Evolutionary conservation across 2,888 invertebrate genomes (phyloP), one percentile per base, ranked within the genome.

Genomic region (Cheilosia urbana): DNA sequence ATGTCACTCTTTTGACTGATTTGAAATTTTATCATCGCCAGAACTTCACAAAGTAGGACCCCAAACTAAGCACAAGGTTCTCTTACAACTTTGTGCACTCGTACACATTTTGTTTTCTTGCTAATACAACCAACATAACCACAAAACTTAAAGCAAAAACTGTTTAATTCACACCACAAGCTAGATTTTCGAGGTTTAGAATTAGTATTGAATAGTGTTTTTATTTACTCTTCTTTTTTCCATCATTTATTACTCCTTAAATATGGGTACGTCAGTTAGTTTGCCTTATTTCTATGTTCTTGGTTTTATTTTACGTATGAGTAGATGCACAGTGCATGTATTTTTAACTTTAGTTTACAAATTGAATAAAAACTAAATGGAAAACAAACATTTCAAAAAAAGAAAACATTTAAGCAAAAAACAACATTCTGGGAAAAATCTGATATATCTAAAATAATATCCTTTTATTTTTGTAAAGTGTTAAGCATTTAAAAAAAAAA

Each of bases 391-490:
- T 62, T 68, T 30, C n/a, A 49, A 62, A 24, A 15, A 27, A 66
- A 47, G 53, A 27, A 17, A 49, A 82, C 49, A 47, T 53, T 60
- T 57, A 68, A 84, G 68, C 75, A 42, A 84, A 53, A 84, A 79
- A 68, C 65, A 65, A 81, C 68, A 85, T 85, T 85, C 85, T 81
- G 85, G 81, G 81, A 68, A 78, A 79, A 65, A 85, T 71, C 55
- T 85, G 84, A 85, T 85, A 81, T 76, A 77, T 83, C 72, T 78
- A 51, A 81, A 77, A 72, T 81, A 85, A 81, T 77, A 85, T 85
- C 85, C 77, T 85, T 85, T 85, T 85, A 85, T 85, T 85, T 85
- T 85, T 85, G 85, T 85, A 85, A 85, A 85, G 85, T 85, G 85
- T 85, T 85, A 85, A 85, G 85, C 85, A 85, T 85, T 85, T 81